Evolutionary conservation across 1,140 invertebrate species (phyloP).

Genomic region (Bombus waltoni): DNA sequence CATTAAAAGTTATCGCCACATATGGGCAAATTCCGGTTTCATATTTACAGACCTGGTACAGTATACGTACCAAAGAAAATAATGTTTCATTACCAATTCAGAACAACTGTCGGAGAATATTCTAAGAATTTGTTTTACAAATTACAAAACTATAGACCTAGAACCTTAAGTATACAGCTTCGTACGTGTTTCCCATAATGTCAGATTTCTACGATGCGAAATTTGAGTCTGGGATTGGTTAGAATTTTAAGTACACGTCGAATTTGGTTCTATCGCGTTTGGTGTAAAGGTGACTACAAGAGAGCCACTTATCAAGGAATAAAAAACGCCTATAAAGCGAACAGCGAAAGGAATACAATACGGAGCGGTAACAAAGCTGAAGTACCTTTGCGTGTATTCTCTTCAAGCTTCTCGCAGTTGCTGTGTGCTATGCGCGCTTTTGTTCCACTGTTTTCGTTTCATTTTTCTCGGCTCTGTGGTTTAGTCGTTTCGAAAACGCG

Average conservation of each 20-base stretch:
- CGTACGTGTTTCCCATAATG: too few species aligned
- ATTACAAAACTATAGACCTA: too few species aligned
- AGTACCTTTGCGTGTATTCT: constrained; percentile 9
- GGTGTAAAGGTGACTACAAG: neutral
- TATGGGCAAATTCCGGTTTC: too few species aligned
- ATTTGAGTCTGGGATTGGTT: too few species aligned
- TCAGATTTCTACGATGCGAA: too few species aligned
- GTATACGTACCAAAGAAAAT: too few species aligned
- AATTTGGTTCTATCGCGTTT: neutral
- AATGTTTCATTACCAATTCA: too few species aligned
- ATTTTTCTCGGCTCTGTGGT: neutral
- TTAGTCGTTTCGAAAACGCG: neutral
- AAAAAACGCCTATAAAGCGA: constrained; percentile 1
- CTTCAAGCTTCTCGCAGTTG: constrained; percentile 2
- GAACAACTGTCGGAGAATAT: too few species aligned
- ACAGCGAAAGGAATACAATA: constrained; percentile 23
- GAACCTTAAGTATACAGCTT: too few species aligned
- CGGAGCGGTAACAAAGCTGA: constrained; percentile 12
- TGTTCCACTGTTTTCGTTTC: neutral
- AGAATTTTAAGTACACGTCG: neutral
- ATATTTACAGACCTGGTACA: too few species aligned
- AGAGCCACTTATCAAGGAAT: neutral
- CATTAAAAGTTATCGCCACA: too few species aligned
- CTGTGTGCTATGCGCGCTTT: neutral
- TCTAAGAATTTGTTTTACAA: too few species aligned